phyloP scores from a whole-genome alignment of 2,888 invertebrate species.

The Crioceris asparagi region DNA sequence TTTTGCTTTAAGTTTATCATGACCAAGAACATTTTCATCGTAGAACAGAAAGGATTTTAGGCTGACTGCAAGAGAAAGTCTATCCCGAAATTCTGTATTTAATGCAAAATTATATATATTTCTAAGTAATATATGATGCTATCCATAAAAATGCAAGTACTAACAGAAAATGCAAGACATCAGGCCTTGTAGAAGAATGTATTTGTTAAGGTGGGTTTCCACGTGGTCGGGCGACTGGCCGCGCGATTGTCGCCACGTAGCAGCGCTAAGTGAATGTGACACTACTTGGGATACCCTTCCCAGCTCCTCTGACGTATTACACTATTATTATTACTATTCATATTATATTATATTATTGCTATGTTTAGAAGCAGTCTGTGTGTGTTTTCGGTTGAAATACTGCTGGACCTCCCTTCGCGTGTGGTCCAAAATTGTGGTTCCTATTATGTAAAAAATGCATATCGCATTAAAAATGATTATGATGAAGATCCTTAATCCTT shows the following conservation, averaged over 20 bases:
- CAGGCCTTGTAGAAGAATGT: too few species aligned
- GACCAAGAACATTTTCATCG: too few species aligned
- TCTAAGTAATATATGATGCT: too few species aligned
- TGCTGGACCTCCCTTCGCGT: conserved; percentile 25
- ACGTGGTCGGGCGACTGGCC: conserved; percentile 5
- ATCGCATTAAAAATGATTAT: conserved; percentile 32
- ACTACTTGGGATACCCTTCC: conserved; percentile 30
- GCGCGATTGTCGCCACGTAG: conserved; percentile 24
- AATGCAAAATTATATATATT: too few species aligned
- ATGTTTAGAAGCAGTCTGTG: conserved; percentile 35
- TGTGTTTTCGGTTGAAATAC: conserved; percentile 33
- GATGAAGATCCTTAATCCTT: too few species aligned
- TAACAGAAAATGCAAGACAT: too few species aligned
- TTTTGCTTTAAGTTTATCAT: too few species aligned
- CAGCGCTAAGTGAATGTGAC: conserved; percentile 40
- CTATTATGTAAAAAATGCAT: conserved; percentile 37
- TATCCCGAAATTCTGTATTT: too few species aligned
- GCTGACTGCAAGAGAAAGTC: too few species aligned
- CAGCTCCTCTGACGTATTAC: conserved; percentile 39
- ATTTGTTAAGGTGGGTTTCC: too few species aligned
- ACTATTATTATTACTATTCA: conserved; percentile 44
- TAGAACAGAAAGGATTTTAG: too few species aligned
- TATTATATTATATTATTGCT: conserved; percentile 37
- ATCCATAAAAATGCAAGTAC: too few species aligned
- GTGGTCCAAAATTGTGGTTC: conserved; percentile 34